Base-by-base conservation (phyloP, 2,888 invertebrate genomes). In the Eumerus sabulonum region DNA sequence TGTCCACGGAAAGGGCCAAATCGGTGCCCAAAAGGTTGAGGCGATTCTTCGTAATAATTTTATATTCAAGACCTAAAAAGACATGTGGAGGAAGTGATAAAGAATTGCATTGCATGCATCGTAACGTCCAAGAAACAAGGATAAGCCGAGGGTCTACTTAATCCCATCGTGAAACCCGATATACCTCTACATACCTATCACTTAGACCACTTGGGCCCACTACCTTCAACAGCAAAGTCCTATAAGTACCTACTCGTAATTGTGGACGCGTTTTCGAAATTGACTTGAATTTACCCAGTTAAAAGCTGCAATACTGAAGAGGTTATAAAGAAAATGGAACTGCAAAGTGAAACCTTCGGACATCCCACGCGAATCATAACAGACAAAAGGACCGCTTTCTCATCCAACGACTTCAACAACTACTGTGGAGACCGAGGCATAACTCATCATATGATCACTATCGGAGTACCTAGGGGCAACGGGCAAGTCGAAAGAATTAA, bases 401-500 rank as follows among this genome's bases (percentile, higher is more conserved):
- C 59, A 12, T 17, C 35, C 3, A 42, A 64, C 38, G 7, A 18
- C 44, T 67, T 76, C 38, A 12, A 54, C 19, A 27, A 57, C 9
- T 63, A 68, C 59, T 72, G 72, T n/a, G 35, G 12, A 7, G 1
- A 27, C 5, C 18, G 16, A 48, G 60, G 7, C 18, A 59, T 9
- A 68, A 19, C 27, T 59, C 35, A 36, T 36, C n/a, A n/a, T n/a
- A 14, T 47, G 17, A 13, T 57, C 1, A 45, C 35, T 1, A 45
- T 16, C 4, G 82, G 86, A n/a, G 66, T 87, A 5, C 85, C 87
- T 11, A 50, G 86, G 45, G 85, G 85, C 9, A 87, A 88, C 68
- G 86, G 87, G 0, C 87, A 88, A 63, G 85, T 85, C 0, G 85
- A 87, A 59, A 76, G 86, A 5, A 68, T 86, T 1, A 86, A 88